Conservation (phyloP, 2,797 vertebrate genomes). For the Sebastes iracundus region DNA sequence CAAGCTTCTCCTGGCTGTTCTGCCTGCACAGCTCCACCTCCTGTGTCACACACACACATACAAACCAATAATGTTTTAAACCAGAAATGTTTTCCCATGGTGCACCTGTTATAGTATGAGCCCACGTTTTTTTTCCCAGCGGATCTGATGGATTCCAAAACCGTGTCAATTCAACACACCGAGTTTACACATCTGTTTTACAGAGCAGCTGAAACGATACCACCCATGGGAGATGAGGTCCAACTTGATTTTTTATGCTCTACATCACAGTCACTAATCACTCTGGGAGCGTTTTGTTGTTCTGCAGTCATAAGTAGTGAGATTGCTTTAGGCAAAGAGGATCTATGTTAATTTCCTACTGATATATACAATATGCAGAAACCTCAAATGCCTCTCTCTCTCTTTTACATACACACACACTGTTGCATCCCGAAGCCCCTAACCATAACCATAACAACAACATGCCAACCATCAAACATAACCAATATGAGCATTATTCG, state of each 20-base stretch:
- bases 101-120: background rate
- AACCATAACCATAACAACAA: background rate
- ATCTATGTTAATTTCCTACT: constrained; percentile 9
- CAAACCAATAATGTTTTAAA: background rate
- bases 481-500: background rate
- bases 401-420: background rate
- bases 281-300: constrained; percentile 1
- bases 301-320: background rate
- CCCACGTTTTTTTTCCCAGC: background rate
- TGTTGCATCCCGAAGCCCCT: background rate
- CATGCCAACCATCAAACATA: background rate
- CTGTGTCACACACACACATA: constrained; percentile 71
- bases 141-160: constrained; percentile 2
- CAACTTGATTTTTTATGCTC: constrained; percentile 7
- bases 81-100: background rate
- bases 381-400: background rate
- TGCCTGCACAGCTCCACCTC: constrained; percentile 91
- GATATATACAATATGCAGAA: background rate
- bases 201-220: constrained; percentile 11
- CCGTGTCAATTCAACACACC: background rate
- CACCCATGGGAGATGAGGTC: background rate
- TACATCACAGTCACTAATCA: constrained; percentile 4
- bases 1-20: constrained; percentile 94
- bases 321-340: background rate
- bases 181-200: constrained; percentile 1